Conservation (phyloP, 1,140 invertebrate species). For the Bombus impatiens region DNA sequence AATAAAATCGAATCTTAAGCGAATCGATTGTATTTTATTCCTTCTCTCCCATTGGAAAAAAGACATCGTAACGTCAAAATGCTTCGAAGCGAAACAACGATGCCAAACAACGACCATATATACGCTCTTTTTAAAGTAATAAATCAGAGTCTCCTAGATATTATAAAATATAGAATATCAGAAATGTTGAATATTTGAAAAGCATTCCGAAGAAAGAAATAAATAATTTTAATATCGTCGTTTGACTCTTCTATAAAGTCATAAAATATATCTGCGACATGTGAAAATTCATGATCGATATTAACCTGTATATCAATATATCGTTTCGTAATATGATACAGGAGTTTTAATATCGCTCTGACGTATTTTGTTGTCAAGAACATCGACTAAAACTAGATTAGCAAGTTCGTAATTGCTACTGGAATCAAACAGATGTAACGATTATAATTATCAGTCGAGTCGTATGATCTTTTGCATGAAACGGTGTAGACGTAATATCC, state of each 20-base stretch:
- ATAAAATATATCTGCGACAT: too few relatives aligned
- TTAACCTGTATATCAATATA: not conserved
- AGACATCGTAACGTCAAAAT: too few relatives aligned
- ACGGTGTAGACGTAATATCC: not conserved
- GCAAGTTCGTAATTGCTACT: not conserved
- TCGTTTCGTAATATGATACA: too few relatives aligned
- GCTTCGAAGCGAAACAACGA: not conserved
- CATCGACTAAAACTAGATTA: not conserved
- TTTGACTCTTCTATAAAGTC: too few relatives aligned
- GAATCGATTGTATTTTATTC: not conserved
- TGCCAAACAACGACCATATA: too few relatives aligned
- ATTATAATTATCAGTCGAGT: not conserved
- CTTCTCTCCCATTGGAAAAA: not conserved
- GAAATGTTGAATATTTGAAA: not conserved
- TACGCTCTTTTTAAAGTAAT: too few relatives aligned
- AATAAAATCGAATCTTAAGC: slow-evolving; percentile 73
- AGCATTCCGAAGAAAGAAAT: not conserved
- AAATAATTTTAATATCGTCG: too few relatives aligned
- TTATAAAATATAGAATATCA: not conserved
- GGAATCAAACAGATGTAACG: not conserved
- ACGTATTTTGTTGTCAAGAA: not conserved
- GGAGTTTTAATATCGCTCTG: too few relatives aligned
- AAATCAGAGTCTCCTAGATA: not conserved
- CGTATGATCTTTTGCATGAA: not conserved
- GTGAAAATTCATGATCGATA: too few relatives aligned